A percentile compares a stretch with the other conserved stretches of the same genome.
Conservation (phyloP, 1,140 invertebrate species). For the Galleria mellonella region DNA sequence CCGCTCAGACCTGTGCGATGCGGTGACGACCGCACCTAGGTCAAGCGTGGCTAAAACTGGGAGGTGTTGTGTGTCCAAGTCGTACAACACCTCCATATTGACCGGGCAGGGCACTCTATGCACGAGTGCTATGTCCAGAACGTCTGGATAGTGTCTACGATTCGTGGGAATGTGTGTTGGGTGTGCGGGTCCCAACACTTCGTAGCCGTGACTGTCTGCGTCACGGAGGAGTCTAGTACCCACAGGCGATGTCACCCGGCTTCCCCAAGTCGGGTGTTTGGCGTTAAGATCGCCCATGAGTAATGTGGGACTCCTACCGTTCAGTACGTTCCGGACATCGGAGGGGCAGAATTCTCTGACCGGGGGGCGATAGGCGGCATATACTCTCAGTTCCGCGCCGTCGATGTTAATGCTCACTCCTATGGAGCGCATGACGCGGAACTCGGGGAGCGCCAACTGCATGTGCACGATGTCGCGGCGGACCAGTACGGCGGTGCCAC, state of each 20-base stretch:
- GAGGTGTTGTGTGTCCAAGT: no score
- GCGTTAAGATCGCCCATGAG: constrained; percentile 2
- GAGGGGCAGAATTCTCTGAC: neutral
- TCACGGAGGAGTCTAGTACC: neutral
- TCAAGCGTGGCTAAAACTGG: no score
- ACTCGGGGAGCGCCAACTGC: neutral
- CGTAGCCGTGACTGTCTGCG: neutral
- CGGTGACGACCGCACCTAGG: no score
- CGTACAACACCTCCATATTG: no score
- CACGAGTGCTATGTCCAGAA: no score
- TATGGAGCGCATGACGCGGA: neutral
- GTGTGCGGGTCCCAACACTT: neutral
- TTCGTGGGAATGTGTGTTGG: neutral
- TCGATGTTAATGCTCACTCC: neutral
- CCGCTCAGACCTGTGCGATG: no score
- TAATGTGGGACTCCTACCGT: neutral
- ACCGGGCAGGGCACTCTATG: no score
- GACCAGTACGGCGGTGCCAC: constrained; percentile 1
- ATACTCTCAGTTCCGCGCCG: neutral
- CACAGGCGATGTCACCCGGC: neutral
- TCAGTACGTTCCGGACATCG: neutral
- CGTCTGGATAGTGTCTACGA: no score
- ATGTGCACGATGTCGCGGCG: constrained; percentile 1
- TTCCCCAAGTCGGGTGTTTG: constrained; percentile 1
- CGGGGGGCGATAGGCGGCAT: constrained; percentile 1